phyloP scores from a whole-genome alignment of 92 coral and sea anemone species.

The Zoanthus sansibaricus region DNA sequence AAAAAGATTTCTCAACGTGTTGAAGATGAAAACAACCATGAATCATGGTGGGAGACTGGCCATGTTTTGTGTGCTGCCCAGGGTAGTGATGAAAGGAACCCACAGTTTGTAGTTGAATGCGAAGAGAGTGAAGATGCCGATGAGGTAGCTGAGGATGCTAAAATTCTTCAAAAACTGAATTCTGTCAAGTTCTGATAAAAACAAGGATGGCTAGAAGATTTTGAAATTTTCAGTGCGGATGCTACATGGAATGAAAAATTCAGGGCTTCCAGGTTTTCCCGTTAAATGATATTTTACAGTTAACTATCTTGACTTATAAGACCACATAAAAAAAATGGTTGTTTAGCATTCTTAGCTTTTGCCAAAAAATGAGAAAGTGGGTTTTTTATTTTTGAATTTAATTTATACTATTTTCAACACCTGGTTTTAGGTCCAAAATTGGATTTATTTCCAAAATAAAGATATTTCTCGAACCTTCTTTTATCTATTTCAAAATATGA shows the following conservation, averaged over 20 bases:
- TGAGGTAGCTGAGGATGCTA: conserved; percentile 9
- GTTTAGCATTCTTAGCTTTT: no score
- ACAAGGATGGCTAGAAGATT: neutral
- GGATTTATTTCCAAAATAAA: no score
- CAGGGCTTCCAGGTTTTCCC: no score
- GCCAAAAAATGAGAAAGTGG: no score
- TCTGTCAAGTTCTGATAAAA: neutral
- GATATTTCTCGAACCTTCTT: no score
- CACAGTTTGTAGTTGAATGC: conserved; percentile 47
- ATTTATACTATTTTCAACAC: no score
- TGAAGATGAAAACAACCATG: conserved; percentile 55
- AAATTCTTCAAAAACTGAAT: conserved; percentile 30
- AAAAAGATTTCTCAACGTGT: conserved; percentile 40
- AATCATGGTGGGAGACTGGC: conserved; percentile 58
- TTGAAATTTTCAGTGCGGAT: conserved; percentile 17
- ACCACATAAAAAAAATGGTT: no score
- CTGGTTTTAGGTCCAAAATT: no score
- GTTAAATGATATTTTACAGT: no score
- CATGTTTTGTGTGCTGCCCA: conserved; percentile 37
- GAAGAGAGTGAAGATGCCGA: conserved; percentile 21
- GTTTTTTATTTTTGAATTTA: no score
- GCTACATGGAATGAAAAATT: neutral
- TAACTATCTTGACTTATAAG: no score
- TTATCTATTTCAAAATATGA: no score
- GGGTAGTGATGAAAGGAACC: conserved; percentile 42